Evolutionary conservation across 2,113 vertebrate genomes (phyloP), one percentile per base, ranked within the genome.

Genomic region (Loxodonta africana): DNA sequence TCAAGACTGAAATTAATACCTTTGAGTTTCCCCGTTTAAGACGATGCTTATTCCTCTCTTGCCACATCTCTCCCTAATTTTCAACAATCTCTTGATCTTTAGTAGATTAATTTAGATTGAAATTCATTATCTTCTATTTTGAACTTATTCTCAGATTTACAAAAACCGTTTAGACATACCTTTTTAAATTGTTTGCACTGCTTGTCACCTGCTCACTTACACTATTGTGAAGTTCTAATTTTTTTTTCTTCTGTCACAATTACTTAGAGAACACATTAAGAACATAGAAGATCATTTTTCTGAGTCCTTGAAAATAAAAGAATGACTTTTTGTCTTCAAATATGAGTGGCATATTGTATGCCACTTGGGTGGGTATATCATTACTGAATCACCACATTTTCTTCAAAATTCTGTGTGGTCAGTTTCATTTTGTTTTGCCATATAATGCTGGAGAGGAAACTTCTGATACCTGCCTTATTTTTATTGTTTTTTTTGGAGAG

Each of bases 341-440:
- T 23, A 77, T n/a, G 17, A 88, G 18, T 74, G 2, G 60, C 21
- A 6, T 62, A 62, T 62, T 62, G 5, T 62, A 62, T 62, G 60
- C 18, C 60, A 80, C 28, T n/a, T 44, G 21, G 46, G 26, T 60
- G 44, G 30, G 12, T 25, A 30, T 18, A 30, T 37, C n/a, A 73
- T 48, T 51, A 71, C 57, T 48, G 57, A 92, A 83, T 63, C 6
- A 5, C 30, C 60, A 91, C 15, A 41, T 37, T 85, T 82, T 73
- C 86, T 46, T 30, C 48, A 78, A 88, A 89, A 86, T 91, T 57
- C 44, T 41, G 1, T 33, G 46, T 6, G 23, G 6, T 63, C 33
- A 71, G 51, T 57, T 73, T 95, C 48, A 91, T 84, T 95, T 93
- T 95, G 21, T 73, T 86, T 82, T 65, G 44, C 14, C 20, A 77